Percentiles rank a stretch among this genome's conserved stretches.
These are phyloP conservation scores for Sinohyriopsis cumingii DNA, from an alignment of 2,888 invertebrate species.

Conservation along the genomic window DNA sequence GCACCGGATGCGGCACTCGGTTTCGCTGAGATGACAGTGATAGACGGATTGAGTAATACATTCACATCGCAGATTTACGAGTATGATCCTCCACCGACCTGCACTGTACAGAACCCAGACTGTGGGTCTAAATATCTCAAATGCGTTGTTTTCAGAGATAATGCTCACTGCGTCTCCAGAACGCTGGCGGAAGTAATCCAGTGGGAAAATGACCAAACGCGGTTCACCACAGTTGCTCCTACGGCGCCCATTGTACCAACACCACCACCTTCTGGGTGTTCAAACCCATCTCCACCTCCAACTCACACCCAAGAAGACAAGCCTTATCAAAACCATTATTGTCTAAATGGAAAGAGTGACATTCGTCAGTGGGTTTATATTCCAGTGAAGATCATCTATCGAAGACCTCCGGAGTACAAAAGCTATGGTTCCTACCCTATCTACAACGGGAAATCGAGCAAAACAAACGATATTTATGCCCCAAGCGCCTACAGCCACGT, in stretches of 20 bases:
- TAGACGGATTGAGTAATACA: constrained; percentile 41
- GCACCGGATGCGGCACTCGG: constrained; percentile 44
- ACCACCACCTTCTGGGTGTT: constrained; percentile 1
- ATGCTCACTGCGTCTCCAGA: constrained; percentile 33
- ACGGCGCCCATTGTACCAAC: constrained; percentile 5
- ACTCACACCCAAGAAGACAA: constrained; percentile 9
- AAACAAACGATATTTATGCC: constrained; percentile 51
- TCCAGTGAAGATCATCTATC: constrained; percentile 53
- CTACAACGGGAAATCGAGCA: constrained; percentile 35
- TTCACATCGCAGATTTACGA: constrained; percentile 38
- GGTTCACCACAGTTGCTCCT: constrained; percentile 19
- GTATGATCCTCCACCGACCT: constrained; percentile 52
- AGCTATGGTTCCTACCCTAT: constrained; percentile 52
- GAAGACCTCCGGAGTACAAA: constrained; percentile 52
- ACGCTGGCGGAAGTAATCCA: constrained; percentile 32
- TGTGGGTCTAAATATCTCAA: constrained; percentile 51
- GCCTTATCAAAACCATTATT: constrained; percentile 57
- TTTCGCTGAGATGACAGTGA: constrained; percentile 42
- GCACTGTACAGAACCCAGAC: constrained; percentile 27
- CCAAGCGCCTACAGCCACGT: constrained; percentile 41
- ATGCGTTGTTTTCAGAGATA: constrained; percentile 24
- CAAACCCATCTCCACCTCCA: not conserved
- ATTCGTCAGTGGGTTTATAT: constrained; percentile 56
- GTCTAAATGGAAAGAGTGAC: constrained; percentile 55
- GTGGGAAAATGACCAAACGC: constrained; percentile 17